Conservation (phyloP, 2,888 invertebrate genomes). For the Mystacides longicornis region DNA sequence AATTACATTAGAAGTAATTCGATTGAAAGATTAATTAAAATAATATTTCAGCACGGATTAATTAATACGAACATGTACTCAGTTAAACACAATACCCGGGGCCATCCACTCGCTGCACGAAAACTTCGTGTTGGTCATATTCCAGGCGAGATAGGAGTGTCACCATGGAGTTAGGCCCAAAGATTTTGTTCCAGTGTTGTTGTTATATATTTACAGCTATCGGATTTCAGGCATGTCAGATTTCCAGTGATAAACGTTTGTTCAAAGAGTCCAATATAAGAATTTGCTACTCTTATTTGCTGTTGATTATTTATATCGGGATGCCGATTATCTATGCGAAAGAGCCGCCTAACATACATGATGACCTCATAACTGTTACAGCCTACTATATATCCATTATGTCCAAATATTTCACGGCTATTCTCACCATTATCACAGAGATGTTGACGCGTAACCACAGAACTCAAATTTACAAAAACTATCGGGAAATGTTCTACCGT, state of each 20-base stretch:
- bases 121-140: no score
- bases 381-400: neutral
- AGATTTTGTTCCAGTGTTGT: no score
- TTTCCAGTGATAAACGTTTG: neutral
- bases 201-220: neutral
- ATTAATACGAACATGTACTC: no score
- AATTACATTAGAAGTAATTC: no score
- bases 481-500: neutral
- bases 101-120: no score
- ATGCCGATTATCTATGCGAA: neutral
- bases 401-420: neutral
- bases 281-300: neutral
- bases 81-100: no score
- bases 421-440: neutral
- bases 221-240: neutral
- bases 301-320: neutral
- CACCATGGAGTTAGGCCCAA: no score
- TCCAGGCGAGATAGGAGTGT: no score
- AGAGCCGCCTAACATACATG: neutral
- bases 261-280: neutral
- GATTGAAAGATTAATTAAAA: no score
- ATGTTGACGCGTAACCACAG: neutral
- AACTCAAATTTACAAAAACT: neutral
- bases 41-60: no score
- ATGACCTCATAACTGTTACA: neutral